Base-by-base conservation (phyloP, 1,140 invertebrate genomes). In the Harpegnathos saltator region DNA sequence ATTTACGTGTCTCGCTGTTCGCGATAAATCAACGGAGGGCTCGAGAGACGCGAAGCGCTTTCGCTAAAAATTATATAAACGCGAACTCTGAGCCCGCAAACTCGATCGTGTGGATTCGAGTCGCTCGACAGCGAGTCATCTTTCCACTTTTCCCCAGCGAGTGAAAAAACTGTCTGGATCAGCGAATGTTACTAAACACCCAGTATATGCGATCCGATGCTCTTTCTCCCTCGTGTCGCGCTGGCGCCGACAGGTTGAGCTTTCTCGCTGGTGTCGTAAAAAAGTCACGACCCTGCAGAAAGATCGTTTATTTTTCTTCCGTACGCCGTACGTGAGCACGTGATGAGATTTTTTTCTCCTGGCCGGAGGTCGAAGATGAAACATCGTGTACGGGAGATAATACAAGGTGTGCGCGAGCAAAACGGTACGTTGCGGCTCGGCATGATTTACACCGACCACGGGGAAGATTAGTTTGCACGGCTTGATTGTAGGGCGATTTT, bases 221-320 rank as follows among this genome's bases (percentile, higher is more conserved):
- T 77, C 59, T 68, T 68, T 29, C 62, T 69, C 50, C 61, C 17
- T 58, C 50, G 33, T 65, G 54, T 1, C 56, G 17, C 48, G 22
- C 17, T 14, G 22, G 19, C 33, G 29, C 12, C 29, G 75, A 80
- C 65, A 71, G 75, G 29, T 69, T 80, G 65, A 80, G 65, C 65
- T 80, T 33, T 58, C 75, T 58, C 75, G 29, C 17, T 14, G 75
- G 75, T 48, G 22, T n/a, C 17, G 63, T 78, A 69, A 80, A 80
- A 78, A 80, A 71, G 65, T 80, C 75, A 80, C 52, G 52, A 80
- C 3, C 54, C 75, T 69, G 54, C n/a, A 59, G 65, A 80, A 59
- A 58, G 38, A n/a, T 71, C 75, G 52, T 22, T 80, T 48, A 71
- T 48, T 69, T 69, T 44, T 80, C 65, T 58, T 69, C 58, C 22